Evolutionary conservation across 2,797 vertebrate genomes (phyloP).

Genomic region (Acanthis flammea): DNA sequence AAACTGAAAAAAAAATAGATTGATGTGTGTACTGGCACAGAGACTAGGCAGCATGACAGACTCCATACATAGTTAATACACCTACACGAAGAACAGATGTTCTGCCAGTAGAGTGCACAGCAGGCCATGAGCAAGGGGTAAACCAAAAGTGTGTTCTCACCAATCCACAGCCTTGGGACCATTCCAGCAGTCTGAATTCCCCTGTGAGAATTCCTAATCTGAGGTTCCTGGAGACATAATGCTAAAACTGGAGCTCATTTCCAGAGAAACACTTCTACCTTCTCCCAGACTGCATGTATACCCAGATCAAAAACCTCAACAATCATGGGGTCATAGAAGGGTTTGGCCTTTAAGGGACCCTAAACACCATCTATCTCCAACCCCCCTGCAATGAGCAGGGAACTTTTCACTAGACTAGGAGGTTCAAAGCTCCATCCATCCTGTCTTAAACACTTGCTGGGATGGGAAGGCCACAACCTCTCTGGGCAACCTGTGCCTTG

Average conservation of each 20-base stretch:
- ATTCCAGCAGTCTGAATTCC: neutral
- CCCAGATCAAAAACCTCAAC: neutral
- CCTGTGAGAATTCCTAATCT: neutral
- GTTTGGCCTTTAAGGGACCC: neutral
- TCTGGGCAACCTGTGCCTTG: neutral
- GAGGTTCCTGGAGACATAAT: neutral
- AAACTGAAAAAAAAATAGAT: neutral
- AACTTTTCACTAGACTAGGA: neutral
- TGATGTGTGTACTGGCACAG: neutral
- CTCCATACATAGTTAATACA: neutral
- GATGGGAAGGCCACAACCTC: neutral
- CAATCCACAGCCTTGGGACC: neutral
- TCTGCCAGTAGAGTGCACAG: neutral
- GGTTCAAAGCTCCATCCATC: neutral
- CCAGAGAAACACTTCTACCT: neutral
- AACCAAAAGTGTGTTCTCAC: neutral
- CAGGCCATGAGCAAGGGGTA: neutral
- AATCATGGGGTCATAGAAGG: neutral
- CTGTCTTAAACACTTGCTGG: neutral
- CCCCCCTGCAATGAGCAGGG: no score
- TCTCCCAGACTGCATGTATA: neutral
- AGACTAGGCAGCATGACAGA: neutral
- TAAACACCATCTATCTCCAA: neutral
- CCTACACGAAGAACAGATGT: neutral
- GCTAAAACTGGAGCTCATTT: neutral